Conservation (phyloP, 2,113 vertebrate species). For the Rhagologus leucostigma region DNA sequence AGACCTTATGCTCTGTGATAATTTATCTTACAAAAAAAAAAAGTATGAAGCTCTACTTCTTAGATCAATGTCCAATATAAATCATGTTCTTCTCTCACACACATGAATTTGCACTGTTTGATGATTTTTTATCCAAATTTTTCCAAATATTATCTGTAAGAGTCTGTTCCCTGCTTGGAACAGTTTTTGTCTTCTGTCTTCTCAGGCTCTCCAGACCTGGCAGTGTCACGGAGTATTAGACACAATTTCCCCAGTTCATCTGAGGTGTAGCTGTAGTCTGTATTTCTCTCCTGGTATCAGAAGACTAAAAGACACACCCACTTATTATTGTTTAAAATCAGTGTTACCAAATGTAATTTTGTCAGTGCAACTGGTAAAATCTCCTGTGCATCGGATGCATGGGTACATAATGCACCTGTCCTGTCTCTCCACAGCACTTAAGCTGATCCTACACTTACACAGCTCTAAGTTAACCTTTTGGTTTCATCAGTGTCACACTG, state of each 20-base stretch:
- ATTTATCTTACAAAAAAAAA: neutral
- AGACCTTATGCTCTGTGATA: neutral
- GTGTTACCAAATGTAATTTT: neutral
- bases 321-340: neutral
- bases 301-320: neutral
- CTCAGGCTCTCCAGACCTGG: neutral
- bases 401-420: conserved; percentile 33
- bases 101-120: neutral
- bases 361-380: neutral
- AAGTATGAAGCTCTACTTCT: neutral
- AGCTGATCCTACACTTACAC: neutral
- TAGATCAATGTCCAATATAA: neutral
- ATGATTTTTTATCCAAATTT: neutral
- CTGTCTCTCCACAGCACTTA: conserved; percentile 7
- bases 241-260: neutral
- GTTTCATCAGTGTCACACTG: conserved; percentile 17
- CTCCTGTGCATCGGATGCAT: neutral
- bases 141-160: neutral
- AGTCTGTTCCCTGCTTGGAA: neutral
- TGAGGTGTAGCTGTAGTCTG: neutral
- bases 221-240: neutral
- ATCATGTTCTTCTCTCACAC: neutral
- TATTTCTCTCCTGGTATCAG: neutral
- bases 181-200: neutral
- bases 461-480: conserved; percentile 1